phyloP scores from a whole-genome alignment of 2,113 vertebrate genomes.

The Oceanites oceanicus region DNA sequence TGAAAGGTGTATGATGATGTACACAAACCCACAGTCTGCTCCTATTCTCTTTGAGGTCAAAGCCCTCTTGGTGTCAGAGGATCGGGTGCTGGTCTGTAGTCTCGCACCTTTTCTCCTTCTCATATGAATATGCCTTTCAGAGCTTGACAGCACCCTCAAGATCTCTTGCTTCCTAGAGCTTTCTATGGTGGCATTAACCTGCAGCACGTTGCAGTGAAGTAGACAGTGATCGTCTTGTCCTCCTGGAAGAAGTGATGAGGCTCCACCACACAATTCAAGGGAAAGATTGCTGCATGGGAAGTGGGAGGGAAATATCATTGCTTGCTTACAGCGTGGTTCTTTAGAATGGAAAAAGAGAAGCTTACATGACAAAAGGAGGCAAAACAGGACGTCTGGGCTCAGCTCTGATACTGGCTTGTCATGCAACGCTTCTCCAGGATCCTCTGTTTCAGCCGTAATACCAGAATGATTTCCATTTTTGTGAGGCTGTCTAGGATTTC shows the following conservation, averaged over 20 bases:
- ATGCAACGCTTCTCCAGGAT: neutral
- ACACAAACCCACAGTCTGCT: accelerated
- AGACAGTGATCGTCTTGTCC: neutral
- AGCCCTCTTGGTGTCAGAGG: neutral
- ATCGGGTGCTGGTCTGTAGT: neutral
- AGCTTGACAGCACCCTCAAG: neutral
- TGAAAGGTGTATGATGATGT: neutral
- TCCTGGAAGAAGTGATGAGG: neutral
- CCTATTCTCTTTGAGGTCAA: neutral
- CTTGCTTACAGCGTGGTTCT: neutral
- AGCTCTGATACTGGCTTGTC: neutral
- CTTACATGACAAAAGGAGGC: neutral
- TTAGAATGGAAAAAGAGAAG: neutral
- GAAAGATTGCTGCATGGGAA: neutral
- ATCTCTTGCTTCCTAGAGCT: neutral
- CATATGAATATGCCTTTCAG: neutral
- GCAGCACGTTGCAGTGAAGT: neutral
- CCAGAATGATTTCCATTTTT: neutral
- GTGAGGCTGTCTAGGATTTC: accelerated
- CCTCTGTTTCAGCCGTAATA: neutral
- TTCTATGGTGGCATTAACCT: neutral
- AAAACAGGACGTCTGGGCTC: neutral
- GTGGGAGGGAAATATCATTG: neutral
- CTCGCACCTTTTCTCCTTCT: neutral
- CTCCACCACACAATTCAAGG: neutral